phyloP scores from a whole-genome alignment of 92 coral and sea anemone genomes.

The Zoanthus sansibaricus region DNA sequence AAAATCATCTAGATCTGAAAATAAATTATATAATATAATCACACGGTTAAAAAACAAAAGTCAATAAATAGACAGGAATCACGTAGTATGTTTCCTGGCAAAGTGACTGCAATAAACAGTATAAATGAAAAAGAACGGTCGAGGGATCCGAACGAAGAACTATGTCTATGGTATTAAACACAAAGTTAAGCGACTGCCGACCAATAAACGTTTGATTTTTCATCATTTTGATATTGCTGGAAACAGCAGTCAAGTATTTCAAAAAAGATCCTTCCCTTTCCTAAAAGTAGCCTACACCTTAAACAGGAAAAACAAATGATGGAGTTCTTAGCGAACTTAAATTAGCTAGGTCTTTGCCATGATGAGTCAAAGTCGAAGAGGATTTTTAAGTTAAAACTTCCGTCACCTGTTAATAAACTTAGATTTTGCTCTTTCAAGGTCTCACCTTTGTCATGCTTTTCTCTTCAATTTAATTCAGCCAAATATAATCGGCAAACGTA shows the following conservation, averaged over 20 bases:
- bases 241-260: background rate
- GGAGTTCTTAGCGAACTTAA: background rate
- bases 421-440: background rate
- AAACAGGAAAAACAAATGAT: background rate
- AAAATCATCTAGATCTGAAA: background rate
- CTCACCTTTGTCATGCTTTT: constrained; percentile 1
- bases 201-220: no score
- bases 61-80: background rate
- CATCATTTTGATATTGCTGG: no score
- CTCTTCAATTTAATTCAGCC: background rate
- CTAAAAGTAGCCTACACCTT: background rate
- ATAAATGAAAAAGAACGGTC: background rate
- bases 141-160: no score
- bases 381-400: background rate
- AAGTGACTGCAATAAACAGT: background rate
- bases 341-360: background rate
- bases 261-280: background rate
- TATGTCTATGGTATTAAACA: background rate
- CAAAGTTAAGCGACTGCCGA: background rate
- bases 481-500: background rate
- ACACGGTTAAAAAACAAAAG: background rate
- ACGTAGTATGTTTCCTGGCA: background rate
- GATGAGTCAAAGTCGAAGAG: background rate
- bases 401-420: background rate
- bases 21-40: no score